Evolutionary conservation across 2,113 vertebrate species (phyloP).

Genomic region (Bubalus kerabau): DNA sequence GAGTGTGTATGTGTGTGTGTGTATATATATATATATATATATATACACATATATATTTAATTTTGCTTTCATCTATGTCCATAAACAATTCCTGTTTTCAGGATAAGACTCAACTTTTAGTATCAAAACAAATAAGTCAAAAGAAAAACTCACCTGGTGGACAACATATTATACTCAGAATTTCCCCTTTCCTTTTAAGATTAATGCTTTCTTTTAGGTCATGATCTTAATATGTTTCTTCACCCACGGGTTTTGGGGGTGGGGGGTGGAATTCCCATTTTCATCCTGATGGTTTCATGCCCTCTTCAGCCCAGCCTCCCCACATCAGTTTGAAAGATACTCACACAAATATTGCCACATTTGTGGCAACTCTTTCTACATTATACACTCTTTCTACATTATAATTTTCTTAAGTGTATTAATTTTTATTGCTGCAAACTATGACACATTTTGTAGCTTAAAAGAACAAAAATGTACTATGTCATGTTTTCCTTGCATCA

Average conservation of each 20-base stretch:
- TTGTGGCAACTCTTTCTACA: not conserved
- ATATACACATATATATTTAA: not conserved
- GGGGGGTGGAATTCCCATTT: rapidly evolving
- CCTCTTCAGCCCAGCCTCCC: not conserved
- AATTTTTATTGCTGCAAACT: not conserved
- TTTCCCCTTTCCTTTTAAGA: not conserved
- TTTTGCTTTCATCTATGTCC: not conserved
- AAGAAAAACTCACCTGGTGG: not conserved
- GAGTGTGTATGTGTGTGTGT: too few species aligned
- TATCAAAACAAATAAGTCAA: not conserved
- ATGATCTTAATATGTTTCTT: not conserved
- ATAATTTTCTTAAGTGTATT: not conserved
- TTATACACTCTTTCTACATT: not conserved
- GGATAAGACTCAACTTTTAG: not conserved
- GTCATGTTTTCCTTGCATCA: not conserved
- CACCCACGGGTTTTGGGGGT: rapidly evolving
- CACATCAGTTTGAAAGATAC: not conserved
- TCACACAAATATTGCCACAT: not conserved
- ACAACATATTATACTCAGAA: not conserved
- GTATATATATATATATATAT: not conserved
- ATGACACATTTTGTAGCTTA: not conserved
- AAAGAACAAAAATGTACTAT: not conserved
- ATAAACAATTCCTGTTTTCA: not conserved
- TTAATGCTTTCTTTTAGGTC: not conserved
- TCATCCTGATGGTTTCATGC: rapidly evolving